Evolutionary conservation across 2,888 invertebrate genomes (phyloP), one percentile per base, ranked within the genome.

Genomic region (Trachelus stipa): DNA sequence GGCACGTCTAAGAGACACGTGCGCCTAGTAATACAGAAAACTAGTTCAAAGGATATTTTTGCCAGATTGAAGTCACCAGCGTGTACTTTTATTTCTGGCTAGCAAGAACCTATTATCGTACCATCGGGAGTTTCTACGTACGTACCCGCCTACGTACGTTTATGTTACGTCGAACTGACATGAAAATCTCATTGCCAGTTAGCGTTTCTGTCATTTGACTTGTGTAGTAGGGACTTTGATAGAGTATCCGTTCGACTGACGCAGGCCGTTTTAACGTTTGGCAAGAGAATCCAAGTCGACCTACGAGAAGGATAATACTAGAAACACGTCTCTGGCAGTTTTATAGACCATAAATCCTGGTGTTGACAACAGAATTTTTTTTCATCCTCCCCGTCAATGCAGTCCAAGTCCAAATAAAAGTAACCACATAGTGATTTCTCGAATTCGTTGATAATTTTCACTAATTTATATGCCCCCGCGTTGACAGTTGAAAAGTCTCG

Each of bases 11-110:
- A 30, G 31, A 33, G 30, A 12, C 71, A 71, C 71, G 71, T 12
- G 71, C 71, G 71, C 23, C 23, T 23, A 9, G 56, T 56, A 23
- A 9, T 0, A 34, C 1, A 0, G 71, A 31, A 12, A 23, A 56
- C 23, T 71, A 71, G 71, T 71, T 71, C 71, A 71, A 30, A 71
- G 31, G 71, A 11, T 71, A 71, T 71, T 71, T 71, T 71, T 33
- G 34, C 71, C 33, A 30, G 12, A 34, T 31, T 1, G 12, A 12
- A 71, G 71, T 71, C 31, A 71, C 71, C 31, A 1, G 33, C 71
- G 15, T n/a, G 0, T 33, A 33, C 31, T 71, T 71, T 31, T 71
- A 71, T 71, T 31, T 71, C 71, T 31, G 31, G 12, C 15, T 34
- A 31, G 31, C 4, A 12, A 2, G 12, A 12, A 71, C 3, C 71